Evolutionary conservation across 1,140 invertebrate genomes (phyloP).

Genomic region (Chrysomallon squamiferum): DNA sequence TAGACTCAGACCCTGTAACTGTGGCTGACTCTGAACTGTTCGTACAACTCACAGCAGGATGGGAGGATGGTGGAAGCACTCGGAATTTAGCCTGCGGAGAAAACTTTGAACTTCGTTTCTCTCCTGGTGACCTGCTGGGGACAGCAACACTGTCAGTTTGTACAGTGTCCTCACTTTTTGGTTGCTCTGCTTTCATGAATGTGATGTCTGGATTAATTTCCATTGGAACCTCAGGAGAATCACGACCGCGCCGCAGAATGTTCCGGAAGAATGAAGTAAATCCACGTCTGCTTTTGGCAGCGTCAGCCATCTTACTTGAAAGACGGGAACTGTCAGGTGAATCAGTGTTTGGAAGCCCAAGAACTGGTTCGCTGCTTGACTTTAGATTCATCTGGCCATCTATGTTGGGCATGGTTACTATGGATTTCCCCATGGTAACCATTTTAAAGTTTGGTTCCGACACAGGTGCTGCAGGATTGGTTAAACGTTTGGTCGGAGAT

Average conservation of each 20-base stretch:
- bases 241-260: constrained; percentile 43
- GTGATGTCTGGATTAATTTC: constrained; percentile 33
- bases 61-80: constrained; percentile 12
- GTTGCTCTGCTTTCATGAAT: constrained; percentile 9
- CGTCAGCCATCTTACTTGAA: neutral
- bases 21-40: neutral
- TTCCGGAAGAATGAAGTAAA: constrained; percentile 51
- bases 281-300: constrained; percentile 25
- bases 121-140: constrained; percentile 1
- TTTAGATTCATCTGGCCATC: constrained; percentile 16
- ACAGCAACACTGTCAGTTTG: neutral
- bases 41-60: neutral
- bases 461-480: constrained; percentile 10
- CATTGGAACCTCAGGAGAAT: constrained; percentile 28
- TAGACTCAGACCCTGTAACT: neutral
- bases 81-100: constrained; percentile 20
- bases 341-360: neutral
- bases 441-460: constrained; percentile 51
- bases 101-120: constrained; percentile 9
- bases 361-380: constrained; percentile 12
- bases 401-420: constrained; percentile 23
- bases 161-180: constrained; percentile 6
- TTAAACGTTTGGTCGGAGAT: constrained; percentile 15
- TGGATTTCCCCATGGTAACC: constrained; percentile 45
- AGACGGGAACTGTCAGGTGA: neutral